Evolutionary conservation across 2,113 vertebrate genomes (phyloP).

Genomic region (Brachyhypopomus gauderio): DNA sequence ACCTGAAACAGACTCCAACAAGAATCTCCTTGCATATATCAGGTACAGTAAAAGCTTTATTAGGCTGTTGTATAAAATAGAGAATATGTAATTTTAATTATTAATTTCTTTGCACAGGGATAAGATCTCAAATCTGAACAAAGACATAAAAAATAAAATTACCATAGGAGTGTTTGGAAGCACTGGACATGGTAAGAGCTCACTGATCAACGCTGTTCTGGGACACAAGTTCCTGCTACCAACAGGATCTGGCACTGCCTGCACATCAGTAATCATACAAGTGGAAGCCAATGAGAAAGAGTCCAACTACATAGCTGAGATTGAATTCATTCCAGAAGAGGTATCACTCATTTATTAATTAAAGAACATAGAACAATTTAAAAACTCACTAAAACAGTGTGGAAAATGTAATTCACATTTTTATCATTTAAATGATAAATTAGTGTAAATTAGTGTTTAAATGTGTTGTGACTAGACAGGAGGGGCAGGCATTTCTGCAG

Average conservation of each 20-base stretch:
- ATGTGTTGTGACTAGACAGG: no score
- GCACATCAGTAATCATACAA: constrained; percentile 66
- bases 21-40: no score
- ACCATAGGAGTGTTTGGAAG: constrained; percentile 64
- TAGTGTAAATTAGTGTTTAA: no score
- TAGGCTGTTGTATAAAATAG: no score
- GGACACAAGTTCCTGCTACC: constrained; percentile 55
- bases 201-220: constrained; percentile 66
- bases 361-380: no score
- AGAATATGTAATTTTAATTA: no score
- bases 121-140: neutral
- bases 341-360: constrained; percentile 37
- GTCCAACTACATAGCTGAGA: constrained; percentile 58
- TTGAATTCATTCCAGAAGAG: constrained; percentile 63
- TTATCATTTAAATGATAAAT: no score
- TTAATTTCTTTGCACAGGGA: neutral
- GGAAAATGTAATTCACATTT: no score
- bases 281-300: constrained; percentile 50
- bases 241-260: constrained; percentile 55
- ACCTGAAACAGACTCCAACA: no score
- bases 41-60: neutral
- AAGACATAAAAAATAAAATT: neutral
- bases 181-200: constrained; percentile 66
- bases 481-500: no score
- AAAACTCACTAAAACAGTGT: no score